Conservation (phyloP, 2,113 vertebrate species). For the Colossoma macropomum region DNA sequence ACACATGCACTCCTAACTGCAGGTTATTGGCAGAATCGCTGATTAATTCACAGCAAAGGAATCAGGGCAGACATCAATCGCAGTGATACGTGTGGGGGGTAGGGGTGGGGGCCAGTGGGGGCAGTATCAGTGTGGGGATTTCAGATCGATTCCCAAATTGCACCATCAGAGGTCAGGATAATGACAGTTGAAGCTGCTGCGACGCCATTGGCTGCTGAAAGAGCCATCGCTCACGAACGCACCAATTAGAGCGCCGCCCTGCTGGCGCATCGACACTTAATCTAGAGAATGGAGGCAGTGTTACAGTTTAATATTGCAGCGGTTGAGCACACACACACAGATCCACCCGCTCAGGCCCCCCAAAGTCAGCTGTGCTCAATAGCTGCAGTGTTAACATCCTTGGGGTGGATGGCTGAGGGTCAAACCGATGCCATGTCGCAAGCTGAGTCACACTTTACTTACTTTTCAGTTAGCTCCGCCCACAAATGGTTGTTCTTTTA, state of each 20-base stretch:
- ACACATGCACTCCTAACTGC: background rate
- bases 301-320: conserved; percentile 13
- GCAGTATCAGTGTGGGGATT: conserved; percentile 26
- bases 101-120: conserved; percentile 24
- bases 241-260: conserved; percentile 4
- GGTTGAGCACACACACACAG: background rate
- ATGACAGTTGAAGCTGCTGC: conserved; percentile 15
- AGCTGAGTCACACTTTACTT: background rate
- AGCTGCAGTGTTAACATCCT: conserved; percentile 13
- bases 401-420: conserved; percentile 17
- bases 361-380: background rate
- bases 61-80: background rate
- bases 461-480: too few relatives aligned
- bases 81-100: background rate
- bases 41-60: conserved; percentile 10
- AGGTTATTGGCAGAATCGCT: conserved; percentile 2
- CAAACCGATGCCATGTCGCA: background rate
- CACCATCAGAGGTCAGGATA: conserved; percentile 54
- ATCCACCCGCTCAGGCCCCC: background rate
- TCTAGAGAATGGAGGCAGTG: conserved; percentile 8
- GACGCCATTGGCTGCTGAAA: background rate
- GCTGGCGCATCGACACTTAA: conserved; percentile 26
- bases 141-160: conserved; percentile 51
- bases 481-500: too few relatives aligned
- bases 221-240: background rate